Evolutionary conservation across 2,113 vertebrate genomes (phyloP), one percentile per base, ranked within the genome.

Genomic region (Gavia stellata): DNA sequence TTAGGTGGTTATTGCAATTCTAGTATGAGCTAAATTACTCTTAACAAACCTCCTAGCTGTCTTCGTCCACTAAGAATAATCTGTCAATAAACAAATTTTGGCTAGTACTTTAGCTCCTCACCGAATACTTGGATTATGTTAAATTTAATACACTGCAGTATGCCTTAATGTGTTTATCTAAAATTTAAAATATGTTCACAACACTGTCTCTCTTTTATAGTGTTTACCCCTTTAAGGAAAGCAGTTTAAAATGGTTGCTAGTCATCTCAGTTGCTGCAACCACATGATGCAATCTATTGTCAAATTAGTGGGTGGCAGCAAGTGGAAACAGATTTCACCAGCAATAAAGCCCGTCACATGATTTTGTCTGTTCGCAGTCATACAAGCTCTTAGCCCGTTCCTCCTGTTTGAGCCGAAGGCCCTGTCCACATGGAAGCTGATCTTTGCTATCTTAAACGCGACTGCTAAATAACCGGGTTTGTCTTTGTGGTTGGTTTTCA

Each of bases 271-370:
- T 96, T 97, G 85, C 88, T 88, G 88, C 79, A 88, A 92, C 86
- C 84, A 81, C 86, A 80, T 75, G 94, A 93, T 95, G 92, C 84
- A 95, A 95, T 92, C 91, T 86, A 90, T 96, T 77, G 74, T 90
- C 94, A 91, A 75, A 85, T 91, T 90, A 86, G 94, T 84, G 94
- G 96, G 93, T 85, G 93, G 94, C 89, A 87, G 96, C 63, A 97
- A 97, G 96, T 95, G 95, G 97, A 97, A 97, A 97, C 95, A 96
- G 97, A 96, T 97, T 97, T 97, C 91, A 92, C 94, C 89, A 90
- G 94, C 94, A 96, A 86, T 93, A 94, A 94, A 91, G 87, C 61
- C 75, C 0, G 1, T 88, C 86, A 86, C 86, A 45, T 68, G 94
- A 28, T 68, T 94, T 78, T 84, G 59, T 63, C 55, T 45, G 61